Evolutionary conservation across 2,888 invertebrate species (phyloP).

Genomic region (Mesorhabditis spiculigera): DNA sequence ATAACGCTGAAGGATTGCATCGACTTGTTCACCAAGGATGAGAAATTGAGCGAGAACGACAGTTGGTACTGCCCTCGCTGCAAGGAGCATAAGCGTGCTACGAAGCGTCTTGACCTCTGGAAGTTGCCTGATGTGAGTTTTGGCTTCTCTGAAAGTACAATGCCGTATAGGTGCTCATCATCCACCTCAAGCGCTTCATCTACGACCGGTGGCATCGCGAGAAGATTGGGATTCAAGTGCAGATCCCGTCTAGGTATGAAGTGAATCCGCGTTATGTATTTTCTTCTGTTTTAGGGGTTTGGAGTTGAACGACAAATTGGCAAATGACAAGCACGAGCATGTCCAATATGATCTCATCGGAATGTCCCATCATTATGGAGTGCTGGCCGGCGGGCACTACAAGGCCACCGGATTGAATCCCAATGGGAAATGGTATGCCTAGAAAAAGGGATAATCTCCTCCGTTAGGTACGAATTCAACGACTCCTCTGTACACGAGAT

Average conservation of each 20-base stretch:
- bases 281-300: constrained; percentile 32
- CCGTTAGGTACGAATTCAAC: constrained; percentile 52
- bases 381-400: constrained; percentile 50
- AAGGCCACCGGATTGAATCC: constrained; percentile 42
- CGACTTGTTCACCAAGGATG: constrained; percentile 65
- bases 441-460: neutral
- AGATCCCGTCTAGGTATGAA: constrained; percentile 63
- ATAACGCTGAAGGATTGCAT: constrained; percentile 64
- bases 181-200: constrained; percentile 68
- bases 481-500: constrained; percentile 27
- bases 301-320: constrained; percentile 38
- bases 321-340: constrained; percentile 38
- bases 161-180: constrained; percentile 61
- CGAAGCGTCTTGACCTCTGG: constrained; percentile 69
- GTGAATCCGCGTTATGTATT: neutral
- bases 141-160: neutral
- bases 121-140: constrained; percentile 61
- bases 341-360: constrained; percentile 47
- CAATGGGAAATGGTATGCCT: constrained; percentile 27
- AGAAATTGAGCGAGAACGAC: constrained; percentile 66
- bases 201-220: constrained; percentile 66
- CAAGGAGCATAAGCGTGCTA: constrained; percentile 66
- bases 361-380: constrained; percentile 46
- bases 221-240: constrained; percentile 66
- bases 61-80: constrained; percentile 68